Percentiles rank a stretch among this genome's conserved stretches.
These are phyloP conservation scores for Bungarus multicinctus DNA, from an alignment of 2,113 vertebrate species.

Conservation along the genomic window DNA sequence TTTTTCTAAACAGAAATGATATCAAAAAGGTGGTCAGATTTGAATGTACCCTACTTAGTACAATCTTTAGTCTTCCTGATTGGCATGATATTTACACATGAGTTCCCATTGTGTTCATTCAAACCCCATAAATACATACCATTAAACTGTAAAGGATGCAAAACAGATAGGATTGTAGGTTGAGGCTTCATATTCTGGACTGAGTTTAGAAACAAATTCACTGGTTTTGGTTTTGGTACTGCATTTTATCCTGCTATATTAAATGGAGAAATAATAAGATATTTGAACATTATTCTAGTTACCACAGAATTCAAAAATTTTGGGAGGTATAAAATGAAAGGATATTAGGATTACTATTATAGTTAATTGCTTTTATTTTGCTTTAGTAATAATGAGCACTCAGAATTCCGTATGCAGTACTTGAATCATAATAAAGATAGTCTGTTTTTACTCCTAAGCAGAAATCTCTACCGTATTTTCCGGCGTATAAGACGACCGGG, in stretches of 20 bases:
- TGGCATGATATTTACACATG: background rate
- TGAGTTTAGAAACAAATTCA: background rate
- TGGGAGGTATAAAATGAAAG: background rate
- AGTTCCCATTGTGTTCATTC: background rate
- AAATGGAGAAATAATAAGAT: background rate
- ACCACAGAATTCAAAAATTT: too few species aligned
- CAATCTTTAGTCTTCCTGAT: background rate
- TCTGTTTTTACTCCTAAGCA: background rate
- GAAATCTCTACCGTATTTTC: too few species aligned
- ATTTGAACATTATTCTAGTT: background rate
- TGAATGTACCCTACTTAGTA: background rate
- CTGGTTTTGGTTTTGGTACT: background rate
- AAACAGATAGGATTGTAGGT: background rate
- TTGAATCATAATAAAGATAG: background rate
- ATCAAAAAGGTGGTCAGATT: background rate
- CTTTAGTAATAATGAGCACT: background rate
- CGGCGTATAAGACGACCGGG: too few species aligned
- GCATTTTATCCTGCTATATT: background rate
- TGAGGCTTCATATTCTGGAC: background rate
- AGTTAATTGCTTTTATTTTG: background rate
- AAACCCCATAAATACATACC: background rate
- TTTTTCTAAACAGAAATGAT: background rate
- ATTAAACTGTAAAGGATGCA: background rate
- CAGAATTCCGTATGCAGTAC: background rate
- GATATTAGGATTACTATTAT: background rate